Percentiles rank a stretch among this genome's conserved stretches.
Evolutionary conservation across 1,140 invertebrate species (phyloP).

Genomic region (Zaprionus lachaisei): DNA sequence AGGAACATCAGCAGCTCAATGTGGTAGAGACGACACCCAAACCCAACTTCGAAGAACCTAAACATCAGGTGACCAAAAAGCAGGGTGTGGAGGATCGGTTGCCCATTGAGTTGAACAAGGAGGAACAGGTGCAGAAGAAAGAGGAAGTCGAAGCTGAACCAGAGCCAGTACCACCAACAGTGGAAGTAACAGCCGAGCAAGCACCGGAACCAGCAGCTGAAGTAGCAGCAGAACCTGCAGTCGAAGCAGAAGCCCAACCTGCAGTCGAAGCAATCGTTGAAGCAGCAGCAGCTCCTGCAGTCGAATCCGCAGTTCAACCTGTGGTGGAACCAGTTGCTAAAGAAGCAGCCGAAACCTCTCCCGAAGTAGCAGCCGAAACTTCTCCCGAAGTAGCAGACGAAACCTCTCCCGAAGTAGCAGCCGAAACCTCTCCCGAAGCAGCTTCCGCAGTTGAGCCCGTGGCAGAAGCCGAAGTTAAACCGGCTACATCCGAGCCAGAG

Average conservation of each 20-base stretch:
- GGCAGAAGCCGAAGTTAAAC: background rate
- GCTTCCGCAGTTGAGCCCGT: background rate
- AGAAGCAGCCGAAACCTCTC: background rate
- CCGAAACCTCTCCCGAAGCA: background rate
- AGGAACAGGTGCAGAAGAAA: slow-evolving; percentile 18
- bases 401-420: background rate
- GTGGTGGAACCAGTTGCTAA: background rate
- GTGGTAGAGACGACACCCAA: slow-evolving; percentile 19
- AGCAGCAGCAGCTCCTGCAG: background rate
- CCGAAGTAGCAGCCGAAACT: background rate
- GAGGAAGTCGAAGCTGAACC: slow-evolving; percentile 8
- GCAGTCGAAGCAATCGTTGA: background rate
- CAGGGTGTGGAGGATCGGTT: slow-evolving; percentile 62
- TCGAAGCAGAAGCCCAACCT: background rate
- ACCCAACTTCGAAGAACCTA: slow-evolving; percentile 50
- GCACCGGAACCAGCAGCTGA: background rate
- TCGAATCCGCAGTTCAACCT: background rate
- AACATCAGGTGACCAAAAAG: slow-evolving; percentile 71
- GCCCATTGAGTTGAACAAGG: slow-evolving; percentile 37
- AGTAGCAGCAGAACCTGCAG: background rate
- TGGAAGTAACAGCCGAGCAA: background rate
- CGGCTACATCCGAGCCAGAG: slow-evolving; percentile 1
- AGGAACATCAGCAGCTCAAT: slow-evolving; percentile 45
- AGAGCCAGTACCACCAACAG: background rate
- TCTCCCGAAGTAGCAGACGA: background rate